A percentile compares a stretch with the other conserved stretches of the same genome.
Evolutionary conservation across 1,140 invertebrate species (phyloP).

Genomic region (Drosophila ananassae): DNA sequence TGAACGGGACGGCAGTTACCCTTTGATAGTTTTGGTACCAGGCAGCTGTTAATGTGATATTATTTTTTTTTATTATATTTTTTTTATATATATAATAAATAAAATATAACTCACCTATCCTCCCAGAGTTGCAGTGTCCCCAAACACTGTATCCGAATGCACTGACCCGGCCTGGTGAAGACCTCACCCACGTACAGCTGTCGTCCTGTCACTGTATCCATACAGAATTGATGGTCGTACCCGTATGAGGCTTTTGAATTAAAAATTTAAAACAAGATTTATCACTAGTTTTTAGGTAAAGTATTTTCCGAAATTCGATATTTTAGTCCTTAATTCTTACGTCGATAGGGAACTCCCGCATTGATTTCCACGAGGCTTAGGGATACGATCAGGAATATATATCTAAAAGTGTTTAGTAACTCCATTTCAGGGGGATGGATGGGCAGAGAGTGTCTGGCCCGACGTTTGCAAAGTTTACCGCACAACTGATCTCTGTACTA

Average conservation of each 20-base stretch:
- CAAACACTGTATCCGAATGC: slow-evolving; percentile 73
- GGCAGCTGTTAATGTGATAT: slow-evolving; percentile 48
- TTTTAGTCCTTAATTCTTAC: slow-evolving; percentile 24
- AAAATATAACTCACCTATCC: slow-evolving; percentile 56
- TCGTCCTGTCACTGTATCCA: slow-evolving; percentile 58
- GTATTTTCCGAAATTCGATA: neutral
- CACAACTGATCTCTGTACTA: slow-evolving; percentile 62
- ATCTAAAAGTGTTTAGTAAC: neutral
- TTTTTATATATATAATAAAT: neutral
- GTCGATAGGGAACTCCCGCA: slow-evolving; percentile 20
- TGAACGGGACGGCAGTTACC: slow-evolving; percentile 57
- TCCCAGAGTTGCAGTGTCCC: slow-evolving; percentile 72
- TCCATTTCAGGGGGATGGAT: slow-evolving; percentile 9
- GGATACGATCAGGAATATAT: slow-evolving; percentile 21
- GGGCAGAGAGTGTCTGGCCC: slow-evolving; percentile 14
- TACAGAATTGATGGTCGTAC: slow-evolving; percentile 51
- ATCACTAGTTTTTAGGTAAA: neutral
- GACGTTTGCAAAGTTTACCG: slow-evolving; percentile 71
- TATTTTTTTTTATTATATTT: neutral
- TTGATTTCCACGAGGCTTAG: neutral
- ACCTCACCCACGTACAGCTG: slow-evolving; percentile 71
- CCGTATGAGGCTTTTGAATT: slow-evolving; percentile 1
- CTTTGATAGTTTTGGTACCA: slow-evolving; percentile 43
- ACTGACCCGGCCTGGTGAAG: slow-evolving; percentile 63
- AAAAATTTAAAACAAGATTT: neutral